Conservation (phyloP, 2,797 vertebrate species). For the Microtus agrestis region DNA sequence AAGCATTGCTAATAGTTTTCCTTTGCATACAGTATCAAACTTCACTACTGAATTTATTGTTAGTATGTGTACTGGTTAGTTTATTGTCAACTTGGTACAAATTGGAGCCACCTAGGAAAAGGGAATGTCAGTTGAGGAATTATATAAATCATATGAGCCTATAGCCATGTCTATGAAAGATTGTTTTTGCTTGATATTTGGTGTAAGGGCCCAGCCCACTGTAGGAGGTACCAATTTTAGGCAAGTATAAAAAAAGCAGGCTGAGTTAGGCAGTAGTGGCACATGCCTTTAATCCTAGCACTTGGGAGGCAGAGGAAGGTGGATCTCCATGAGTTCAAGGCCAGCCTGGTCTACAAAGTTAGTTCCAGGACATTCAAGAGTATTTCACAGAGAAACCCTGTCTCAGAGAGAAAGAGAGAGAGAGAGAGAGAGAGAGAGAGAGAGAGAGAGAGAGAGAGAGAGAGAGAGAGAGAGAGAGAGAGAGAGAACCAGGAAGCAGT, state of each 20-base stretch:
- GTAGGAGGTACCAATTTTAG: background rate
- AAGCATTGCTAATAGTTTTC: conserved; percentile 30
- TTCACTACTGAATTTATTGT: conserved; percentile 21
- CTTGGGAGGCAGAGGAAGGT: no score
- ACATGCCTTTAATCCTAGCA: no score
- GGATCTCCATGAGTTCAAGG: no score
- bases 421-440: no score
- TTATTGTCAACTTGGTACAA: background rate
- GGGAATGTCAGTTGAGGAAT: background rate
- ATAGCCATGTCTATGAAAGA: no score
- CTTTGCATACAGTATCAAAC: background rate
- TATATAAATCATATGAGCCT: background rate
- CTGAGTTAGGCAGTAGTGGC: background rate
- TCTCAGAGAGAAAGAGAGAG: no score
- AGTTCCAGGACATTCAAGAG: no score
- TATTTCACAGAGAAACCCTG: no score
- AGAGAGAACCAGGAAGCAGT: background rate
- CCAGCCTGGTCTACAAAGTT: no score
- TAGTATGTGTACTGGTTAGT: background rate
- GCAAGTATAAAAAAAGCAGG: no score
- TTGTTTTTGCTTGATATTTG: background rate
- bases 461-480: no score
- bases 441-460: no score
- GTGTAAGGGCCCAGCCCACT: background rate
- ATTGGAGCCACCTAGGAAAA: background rate